Conservation (phyloP, 2,113 vertebrate genomes). For the Scatophagus argus region DNA sequence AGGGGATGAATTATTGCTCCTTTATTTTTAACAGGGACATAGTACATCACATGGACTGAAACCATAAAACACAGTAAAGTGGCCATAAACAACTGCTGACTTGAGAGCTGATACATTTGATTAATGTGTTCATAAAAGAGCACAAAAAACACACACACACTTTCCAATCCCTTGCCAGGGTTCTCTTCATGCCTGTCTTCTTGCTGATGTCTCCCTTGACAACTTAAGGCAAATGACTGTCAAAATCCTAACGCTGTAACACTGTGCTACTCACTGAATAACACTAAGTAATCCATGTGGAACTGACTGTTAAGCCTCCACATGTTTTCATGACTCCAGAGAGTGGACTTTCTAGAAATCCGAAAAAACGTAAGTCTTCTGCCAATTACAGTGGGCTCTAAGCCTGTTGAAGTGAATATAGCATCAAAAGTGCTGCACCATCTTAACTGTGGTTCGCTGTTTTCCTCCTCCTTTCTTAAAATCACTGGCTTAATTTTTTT, state of each 20-base stretch:
- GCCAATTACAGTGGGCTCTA: slow-evolving; percentile 13
- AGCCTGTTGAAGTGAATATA: slow-evolving; percentile 14
- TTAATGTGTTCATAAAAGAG: slow-evolving; percentile 14
- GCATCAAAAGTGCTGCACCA: background rate
- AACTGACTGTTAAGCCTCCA: slow-evolving; percentile 60
- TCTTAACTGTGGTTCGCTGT: background rate
- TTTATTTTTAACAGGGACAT: slow-evolving; percentile 9
- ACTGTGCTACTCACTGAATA: slow-evolving; percentile 45
- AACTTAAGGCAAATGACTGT: slow-evolving; percentile 70
- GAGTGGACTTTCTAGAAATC: slow-evolving; percentile 12
- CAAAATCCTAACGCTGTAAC: slow-evolving; percentile 47
- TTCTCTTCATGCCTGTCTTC: slow-evolving; percentile 44
- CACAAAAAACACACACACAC: background rate
- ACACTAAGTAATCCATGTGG: slow-evolving; percentile 61
- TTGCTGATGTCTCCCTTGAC: slow-evolving; percentile 57
- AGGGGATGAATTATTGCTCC: background rate
- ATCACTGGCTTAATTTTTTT: background rate
- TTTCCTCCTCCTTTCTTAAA: background rate
- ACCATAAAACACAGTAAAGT: background rate
- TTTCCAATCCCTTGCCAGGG: slow-evolving; percentile 13
- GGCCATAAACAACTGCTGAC: background rate
- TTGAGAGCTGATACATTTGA: background rate
- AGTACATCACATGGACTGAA: background rate
- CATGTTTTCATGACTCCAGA: slow-evolving; percentile 46
- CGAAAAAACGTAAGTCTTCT: slow-evolving; percentile 32